Evolutionary conservation across 37 sponge, comb jelly and placozoan genomes (phyloP).

Genomic region (Haliclona indistincta): DNA sequence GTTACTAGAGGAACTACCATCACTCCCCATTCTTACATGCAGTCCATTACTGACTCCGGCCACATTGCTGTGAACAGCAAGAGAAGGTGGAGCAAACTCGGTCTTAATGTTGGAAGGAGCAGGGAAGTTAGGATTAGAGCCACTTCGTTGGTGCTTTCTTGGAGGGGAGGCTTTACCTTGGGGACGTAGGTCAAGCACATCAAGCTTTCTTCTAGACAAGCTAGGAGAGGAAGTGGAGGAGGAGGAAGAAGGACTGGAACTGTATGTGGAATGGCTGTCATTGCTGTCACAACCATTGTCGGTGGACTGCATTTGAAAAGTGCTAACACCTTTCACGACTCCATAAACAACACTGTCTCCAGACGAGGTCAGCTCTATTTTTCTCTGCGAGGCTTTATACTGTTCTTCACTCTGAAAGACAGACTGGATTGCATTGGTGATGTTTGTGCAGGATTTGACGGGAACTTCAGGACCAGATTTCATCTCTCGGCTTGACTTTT

Average conservation of each 20-base stretch:
- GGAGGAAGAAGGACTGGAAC: neutral
- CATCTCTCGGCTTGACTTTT: neutral
- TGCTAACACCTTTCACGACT: neutral
- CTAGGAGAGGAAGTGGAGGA: conserved; percentile 4
- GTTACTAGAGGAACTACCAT: conserved; percentile 1
- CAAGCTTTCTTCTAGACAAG: conserved; percentile 8
- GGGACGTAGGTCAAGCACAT: conserved; percentile 64
- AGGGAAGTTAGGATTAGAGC: neutral
- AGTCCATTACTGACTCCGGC: neutral
- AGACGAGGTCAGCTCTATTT: neutral
- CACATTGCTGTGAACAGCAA: neutral
- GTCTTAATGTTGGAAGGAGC: too few relatives aligned
- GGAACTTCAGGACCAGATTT: neutral
- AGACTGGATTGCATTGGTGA: conserved; percentile 54
- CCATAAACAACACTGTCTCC: conserved; percentile 2
- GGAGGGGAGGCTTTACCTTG: too few relatives aligned
- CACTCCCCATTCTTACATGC: conserved; percentile 8
- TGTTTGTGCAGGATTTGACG: conserved; percentile 32
- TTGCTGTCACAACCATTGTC: conserved; percentile 4
- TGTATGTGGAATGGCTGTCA: neutral
- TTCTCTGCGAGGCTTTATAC: neutral
- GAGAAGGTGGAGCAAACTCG: neutral
- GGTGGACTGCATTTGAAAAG: neutral
- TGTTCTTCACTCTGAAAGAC: conserved; percentile 21
- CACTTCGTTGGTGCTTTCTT: too few relatives aligned